Conservation (phyloP, 2,113 vertebrate species). For the Hemibates koningsi region DNA sequence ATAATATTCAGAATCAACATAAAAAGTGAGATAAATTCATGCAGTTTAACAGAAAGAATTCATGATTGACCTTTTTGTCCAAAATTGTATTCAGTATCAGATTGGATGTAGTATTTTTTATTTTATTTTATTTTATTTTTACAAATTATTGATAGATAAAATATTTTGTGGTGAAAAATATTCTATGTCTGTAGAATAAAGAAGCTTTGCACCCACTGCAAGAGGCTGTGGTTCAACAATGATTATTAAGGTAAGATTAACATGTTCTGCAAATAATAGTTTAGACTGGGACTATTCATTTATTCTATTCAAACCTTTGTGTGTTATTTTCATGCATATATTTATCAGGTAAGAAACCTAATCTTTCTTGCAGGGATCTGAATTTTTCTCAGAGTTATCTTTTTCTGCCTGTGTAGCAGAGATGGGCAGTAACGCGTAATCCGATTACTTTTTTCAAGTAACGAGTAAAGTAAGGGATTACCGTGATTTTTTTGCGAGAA, state of each 20-base stretch:
- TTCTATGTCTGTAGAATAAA: accelerated
- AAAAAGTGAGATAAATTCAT: neutral
- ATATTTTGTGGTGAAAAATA: neutral
- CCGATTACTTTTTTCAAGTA: too few relatives aligned
- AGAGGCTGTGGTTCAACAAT: neutral
- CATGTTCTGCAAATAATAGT: neutral
- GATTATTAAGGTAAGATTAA: neutral
- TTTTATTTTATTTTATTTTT: neutral
- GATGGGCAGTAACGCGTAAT: too few relatives aligned
- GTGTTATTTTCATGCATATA: neutral
- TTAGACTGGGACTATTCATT: neutral
- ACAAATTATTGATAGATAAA: neutral
- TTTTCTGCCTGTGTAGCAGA: neutral
- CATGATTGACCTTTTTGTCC: neutral
- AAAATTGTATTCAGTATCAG: neutral
- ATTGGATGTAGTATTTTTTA: neutral
- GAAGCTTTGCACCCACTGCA: neutral
- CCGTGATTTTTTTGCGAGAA: too few relatives aligned
- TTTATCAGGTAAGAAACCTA: accelerated
- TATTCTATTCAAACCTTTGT: neutral
- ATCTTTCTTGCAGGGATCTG: neutral
- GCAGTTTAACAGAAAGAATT: neutral
- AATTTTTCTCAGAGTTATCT: neutral
- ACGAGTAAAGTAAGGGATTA: too few relatives aligned
- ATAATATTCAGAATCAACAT: neutral